Conservation (phyloP, 2,113 vertebrate genomes). For the Phaethornis superciliosus region DNA sequence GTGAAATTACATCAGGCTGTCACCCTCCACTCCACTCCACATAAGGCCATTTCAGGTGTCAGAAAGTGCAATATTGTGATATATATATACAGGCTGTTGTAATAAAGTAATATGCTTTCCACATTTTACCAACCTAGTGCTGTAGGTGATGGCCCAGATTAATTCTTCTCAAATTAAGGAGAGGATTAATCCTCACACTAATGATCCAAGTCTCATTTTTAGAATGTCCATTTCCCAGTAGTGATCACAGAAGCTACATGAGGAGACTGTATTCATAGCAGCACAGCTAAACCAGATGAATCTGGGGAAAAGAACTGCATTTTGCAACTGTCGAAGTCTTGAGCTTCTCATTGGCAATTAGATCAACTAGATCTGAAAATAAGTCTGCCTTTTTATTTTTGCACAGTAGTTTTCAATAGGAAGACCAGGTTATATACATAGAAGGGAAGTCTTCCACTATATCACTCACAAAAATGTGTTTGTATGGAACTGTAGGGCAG, state of each 20-base stretch:
- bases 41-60: background rate
- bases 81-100: background rate
- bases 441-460: background rate
- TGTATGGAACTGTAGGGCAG: background rate
- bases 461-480: background rate
- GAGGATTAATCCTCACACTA: background rate
- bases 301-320: background rate
- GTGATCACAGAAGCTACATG: background rate
- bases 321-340: background rate
- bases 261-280: background rate
- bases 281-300: background rate
- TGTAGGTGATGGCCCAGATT: background rate
- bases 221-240: background rate
- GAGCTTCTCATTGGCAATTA: background rate
- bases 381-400: background rate
- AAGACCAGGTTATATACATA: background rate
- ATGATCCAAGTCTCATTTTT: background rate
- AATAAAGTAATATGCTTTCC: background rate
- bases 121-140: background rate
- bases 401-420: background rate
- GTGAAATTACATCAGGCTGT: background rate
- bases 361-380: background rate
- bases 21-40: background rate
- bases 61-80: background rate
- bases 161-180: background rate